Evolutionary conservation across 2,113 vertebrate genomes (phyloP).

Genomic region (Scartelaos histophorus): DNA sequence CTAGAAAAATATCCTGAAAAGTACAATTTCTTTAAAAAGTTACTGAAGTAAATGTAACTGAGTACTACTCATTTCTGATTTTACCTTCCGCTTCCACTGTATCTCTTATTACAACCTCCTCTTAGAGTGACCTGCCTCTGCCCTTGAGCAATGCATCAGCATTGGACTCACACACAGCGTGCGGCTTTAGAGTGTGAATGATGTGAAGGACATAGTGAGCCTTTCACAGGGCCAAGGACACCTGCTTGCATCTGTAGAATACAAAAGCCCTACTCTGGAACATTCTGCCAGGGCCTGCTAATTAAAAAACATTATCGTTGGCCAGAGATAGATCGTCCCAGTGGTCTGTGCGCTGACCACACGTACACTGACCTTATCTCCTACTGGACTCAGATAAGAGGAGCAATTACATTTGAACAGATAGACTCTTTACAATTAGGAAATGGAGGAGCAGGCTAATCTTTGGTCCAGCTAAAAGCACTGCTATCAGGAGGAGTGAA

Average conservation of each 20-base stretch:
- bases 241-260: background rate
- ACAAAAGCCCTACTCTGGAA: background rate
- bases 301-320: background rate
- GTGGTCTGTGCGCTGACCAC: background rate
- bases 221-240: background rate
- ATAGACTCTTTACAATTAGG: background rate
- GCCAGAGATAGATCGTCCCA: background rate
- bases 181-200: background rate
- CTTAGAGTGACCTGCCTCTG: conserved; percentile 18
- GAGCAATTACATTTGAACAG: background rate
- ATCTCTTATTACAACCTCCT: background rate
- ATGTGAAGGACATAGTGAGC: background rate
- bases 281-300: background rate
- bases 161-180: background rate
- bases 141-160: background rate
- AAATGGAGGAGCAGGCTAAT: background rate
- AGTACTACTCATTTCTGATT: background rate
- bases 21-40: too few relatives aligned
- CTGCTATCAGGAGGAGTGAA: background rate
- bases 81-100: background rate
- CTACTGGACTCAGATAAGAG: background rate
- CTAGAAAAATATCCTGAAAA: too few relatives aligned
- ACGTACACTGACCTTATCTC: background rate
- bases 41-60: background rate
- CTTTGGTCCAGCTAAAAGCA: background rate